Percentiles rank a stretch among this genome's conserved stretches.
phyloP scores from a whole-genome alignment of 2,888 invertebrate genomes.

The Abrostola triplasia region DNA sequence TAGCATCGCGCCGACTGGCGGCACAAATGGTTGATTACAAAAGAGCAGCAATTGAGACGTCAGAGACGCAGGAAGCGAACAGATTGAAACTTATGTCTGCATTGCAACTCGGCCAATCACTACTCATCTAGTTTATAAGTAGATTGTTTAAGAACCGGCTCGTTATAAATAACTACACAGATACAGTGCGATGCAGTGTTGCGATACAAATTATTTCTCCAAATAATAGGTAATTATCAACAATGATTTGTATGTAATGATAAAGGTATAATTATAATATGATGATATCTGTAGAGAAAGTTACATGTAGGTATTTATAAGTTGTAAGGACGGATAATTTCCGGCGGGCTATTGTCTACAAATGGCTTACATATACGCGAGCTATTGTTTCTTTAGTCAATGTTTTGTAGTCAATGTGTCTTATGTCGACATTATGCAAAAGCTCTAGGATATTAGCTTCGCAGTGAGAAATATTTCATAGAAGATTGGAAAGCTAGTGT shows the following conservation, averaged over 20 bases:
- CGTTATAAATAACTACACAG: conserved; percentile 56
- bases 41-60: conserved; percentile 87
- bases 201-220: conserved; percentile 26
- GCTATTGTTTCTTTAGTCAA: conserved; percentile 59
- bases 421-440: conserved; percentile 36
- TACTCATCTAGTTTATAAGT: conserved; percentile 58
- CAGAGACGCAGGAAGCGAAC: conserved; percentile 80
- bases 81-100: conserved; percentile 85
- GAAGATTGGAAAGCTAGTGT: conserved; percentile 47
- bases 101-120: conserved; percentile 62
- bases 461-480: conserved; percentile 41
- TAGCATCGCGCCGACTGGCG: conserved; percentile 77
- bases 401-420: conserved; percentile 44
- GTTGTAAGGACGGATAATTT: conserved; percentile 67
- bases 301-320: conserved; percentile 60
- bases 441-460: conserved; percentile 28
- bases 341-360: conserved; percentile 78
- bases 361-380: conserved; percentile 69
- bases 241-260: conserved; percentile 59
- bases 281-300: conserved; percentile 68
- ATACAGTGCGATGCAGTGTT: conserved; percentile 34
- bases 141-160: conserved; percentile 55
- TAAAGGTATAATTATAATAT: conserved; percentile 37
- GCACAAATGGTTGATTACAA: conserved; percentile 87
- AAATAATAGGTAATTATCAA: conserved; percentile 45